Percentiles rank a stretch among this genome's conserved stretches.
These are phyloP conservation scores for Batillaria attramentaria DNA, from an alignment of 1,140 invertebrate species.

Conservation along the genomic window DNA sequence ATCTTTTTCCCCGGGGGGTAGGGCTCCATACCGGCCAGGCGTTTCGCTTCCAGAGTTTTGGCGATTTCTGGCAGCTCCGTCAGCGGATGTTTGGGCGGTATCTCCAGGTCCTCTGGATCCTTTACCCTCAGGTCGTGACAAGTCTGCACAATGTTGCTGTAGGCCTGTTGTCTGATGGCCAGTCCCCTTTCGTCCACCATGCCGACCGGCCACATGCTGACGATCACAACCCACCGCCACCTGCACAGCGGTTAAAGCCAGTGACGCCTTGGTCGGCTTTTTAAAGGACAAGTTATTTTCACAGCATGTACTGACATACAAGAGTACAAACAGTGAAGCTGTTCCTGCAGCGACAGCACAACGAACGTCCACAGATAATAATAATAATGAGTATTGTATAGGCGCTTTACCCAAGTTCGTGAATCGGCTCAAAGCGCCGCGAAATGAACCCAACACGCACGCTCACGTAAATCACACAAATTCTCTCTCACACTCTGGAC, in stretches of 20 bases:
- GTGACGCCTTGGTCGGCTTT: slow-evolving; percentile 34
- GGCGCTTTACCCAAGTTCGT: too few species aligned
- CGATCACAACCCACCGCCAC: slow-evolving; percentile 44
- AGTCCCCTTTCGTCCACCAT: slow-evolving; percentile 41
- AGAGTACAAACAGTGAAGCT: too few species aligned
- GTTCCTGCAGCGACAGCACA: too few species aligned
- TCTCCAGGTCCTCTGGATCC: slow-evolving; percentile 17
- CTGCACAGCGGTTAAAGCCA: too few species aligned
- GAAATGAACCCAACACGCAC: too few species aligned
- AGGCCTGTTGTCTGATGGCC: slow-evolving; percentile 29
- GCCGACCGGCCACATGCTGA: slow-evolving; percentile 43
- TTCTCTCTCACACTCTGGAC: too few species aligned
- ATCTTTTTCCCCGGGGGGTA: too few species aligned
- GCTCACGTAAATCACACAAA: too few species aligned
- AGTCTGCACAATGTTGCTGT: slow-evolving; percentile 25
- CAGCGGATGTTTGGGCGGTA: background rate
- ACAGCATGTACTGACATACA: slow-evolving; percentile 31
- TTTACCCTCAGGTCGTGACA: slow-evolving; percentile 40
- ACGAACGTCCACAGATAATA: too few species aligned
- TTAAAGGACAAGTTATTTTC: too few species aligned
- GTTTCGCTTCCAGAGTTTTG: slow-evolving; percentile 21
- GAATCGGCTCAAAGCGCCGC: too few species aligned
- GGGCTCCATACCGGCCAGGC: slow-evolving; percentile 29
- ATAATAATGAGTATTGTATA: too few species aligned
- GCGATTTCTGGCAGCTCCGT: slow-evolving; percentile 29